Evolutionary conservation across 2,888 invertebrate genomes (phyloP), one percentile per base, ranked within the genome.

Genomic region (Unio delphinus): DNA sequence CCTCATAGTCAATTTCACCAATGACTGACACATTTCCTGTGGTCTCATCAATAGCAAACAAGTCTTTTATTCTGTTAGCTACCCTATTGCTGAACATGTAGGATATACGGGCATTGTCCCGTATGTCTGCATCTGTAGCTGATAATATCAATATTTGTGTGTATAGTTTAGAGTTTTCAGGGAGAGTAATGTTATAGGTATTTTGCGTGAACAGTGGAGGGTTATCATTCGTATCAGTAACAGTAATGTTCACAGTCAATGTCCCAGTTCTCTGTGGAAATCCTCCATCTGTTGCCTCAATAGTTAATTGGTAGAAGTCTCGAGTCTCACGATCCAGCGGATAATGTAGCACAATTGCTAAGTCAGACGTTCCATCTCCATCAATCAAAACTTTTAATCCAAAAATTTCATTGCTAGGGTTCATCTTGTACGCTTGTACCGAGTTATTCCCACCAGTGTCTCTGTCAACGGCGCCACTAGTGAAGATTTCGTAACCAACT

Each of bases 71-170:
- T 69, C 83, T 82, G 28, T 66, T 73, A 3, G 79, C 73, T 17
- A 81, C 82, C 54, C 85, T 69, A 11, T 76, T 64, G 55, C 81
- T 83, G 54, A 88, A 90, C 81, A 89, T 88, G 83, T 91, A 92
- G n/a, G 85, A 79, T 34, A 92, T 86, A 64, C 90, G 87, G 6
- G 91, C 94, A 87, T 97, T 97, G 7, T 92, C 92, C 4, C 96
- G 97, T 80, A 94, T 93, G 87, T 98, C 98, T 55, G 93, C 92
- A 88, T 98, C 98, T 5, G 92, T 93, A 0, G 98, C 97, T 23
- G 93, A 92, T 0, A 98, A 94, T 55, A 75, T 70, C 8, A 86
- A 62, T 30, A 87, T 80, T 1, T 83, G 78, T 3, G 78, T 72
- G 26, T 72, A 73, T 1, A 81, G 64, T 15, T 82, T 73, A 7